Conservation (phyloP, 1,140 invertebrate species). For the Hyles euphorbiae region DNA sequence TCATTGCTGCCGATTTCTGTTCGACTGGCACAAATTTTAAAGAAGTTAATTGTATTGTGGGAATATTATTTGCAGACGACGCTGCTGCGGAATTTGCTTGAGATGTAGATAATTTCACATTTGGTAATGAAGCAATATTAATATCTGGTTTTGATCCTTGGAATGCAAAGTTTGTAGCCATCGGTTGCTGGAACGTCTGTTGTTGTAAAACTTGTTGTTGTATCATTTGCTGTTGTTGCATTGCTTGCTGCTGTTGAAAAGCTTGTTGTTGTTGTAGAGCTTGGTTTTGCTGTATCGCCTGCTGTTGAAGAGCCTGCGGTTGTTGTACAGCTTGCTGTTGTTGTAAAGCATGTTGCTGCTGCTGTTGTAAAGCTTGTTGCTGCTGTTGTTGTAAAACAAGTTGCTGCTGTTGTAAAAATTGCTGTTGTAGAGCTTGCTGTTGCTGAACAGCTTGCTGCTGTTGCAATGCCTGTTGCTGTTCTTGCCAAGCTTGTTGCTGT, state of each 20-base stretch:
- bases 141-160: too few species aligned
- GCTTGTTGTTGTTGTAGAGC: slow-evolving; percentile 3
- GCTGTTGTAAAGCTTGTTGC: slow-evolving; percentile 5
- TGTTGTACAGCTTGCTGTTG: slow-evolving; percentile 3
- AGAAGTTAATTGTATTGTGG: slow-evolving; percentile 7
- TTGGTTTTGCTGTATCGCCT: neutral
- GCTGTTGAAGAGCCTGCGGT: neutral
- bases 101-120: too few species aligned
- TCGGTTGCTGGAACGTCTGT: slow-evolving; percentile 2
- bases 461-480: slow-evolving; percentile 5
- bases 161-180: too few species aligned
- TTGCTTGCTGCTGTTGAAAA: slow-evolving; percentile 8
- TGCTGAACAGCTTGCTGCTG: slow-evolving; percentile 6
- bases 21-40: slow-evolving; percentile 10
- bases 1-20: neutral
- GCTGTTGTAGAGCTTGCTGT: slow-evolving; percentile 4
- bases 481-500: neutral
- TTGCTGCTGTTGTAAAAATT: neutral
- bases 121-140: too few species aligned
- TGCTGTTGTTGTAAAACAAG: neutral
- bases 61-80: neutral
- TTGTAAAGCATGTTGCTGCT: neutral
- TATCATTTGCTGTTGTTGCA: slow-evolving; percentile 8
- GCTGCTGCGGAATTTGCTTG: neutral
- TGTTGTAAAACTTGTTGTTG: slow-evolving; percentile 11